A percentile compares a stretch with the other conserved stretches of the same genome.
These are phyloP conservation scores for Meganola albula DNA, from an alignment of 2,888 invertebrate species.

Conservation along the genomic window DNA sequence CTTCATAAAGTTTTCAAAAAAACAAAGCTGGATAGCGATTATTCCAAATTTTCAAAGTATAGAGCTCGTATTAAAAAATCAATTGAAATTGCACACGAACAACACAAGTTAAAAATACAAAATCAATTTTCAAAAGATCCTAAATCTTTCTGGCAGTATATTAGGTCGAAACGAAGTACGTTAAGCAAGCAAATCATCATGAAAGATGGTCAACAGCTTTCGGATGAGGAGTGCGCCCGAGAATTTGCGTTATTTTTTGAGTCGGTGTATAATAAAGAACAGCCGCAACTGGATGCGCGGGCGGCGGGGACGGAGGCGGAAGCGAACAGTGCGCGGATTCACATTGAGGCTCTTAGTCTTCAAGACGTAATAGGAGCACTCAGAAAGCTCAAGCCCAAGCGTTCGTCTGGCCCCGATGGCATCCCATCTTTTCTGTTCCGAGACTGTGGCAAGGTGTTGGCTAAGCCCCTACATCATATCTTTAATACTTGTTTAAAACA, in stretches of 20 bases:
- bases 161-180: neutral
- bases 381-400: neutral
- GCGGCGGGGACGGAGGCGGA: constrained; percentile 1
- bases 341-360: neutral
- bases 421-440: constrained; percentile 1
- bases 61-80: neutral
- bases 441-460: neutral
- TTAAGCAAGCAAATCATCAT: neutral
- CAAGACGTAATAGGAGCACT: neutral
- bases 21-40: neutral
- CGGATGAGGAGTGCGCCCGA: constrained; percentile 1
- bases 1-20: constrained; percentile 1
- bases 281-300: neutral
- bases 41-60: neutral
- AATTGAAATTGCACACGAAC: neutral
- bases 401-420: constrained; percentile 2
- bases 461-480: neutral
- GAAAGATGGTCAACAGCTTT: constrained; percentile 1
- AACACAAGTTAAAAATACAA: neutral
- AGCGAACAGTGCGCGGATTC: neutral
- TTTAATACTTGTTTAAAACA: neutral
- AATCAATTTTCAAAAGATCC: neutral
- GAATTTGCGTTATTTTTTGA: constrained; percentile 5
- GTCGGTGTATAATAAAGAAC: neutral
- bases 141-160: too few species aligned